Evolutionary conservation across 2,797 vertebrate species (phyloP), one percentile per base, ranked within the genome.

Genomic region (Mallotus villosus): DNA sequence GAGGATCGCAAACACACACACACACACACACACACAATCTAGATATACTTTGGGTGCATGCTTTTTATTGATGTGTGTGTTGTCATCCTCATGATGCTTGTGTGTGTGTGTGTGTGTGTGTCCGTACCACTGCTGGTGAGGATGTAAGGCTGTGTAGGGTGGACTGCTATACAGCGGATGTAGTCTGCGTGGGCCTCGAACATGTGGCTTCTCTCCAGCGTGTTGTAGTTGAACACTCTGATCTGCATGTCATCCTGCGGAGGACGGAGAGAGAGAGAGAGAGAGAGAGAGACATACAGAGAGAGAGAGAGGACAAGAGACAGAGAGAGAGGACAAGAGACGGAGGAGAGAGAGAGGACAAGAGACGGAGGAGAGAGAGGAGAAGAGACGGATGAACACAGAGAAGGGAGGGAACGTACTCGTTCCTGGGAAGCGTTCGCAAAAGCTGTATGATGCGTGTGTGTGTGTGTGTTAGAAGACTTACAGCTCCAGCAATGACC

Each of bases 171-270:
- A 67, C 96, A 97, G n/a, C 97, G 96, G 74, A 98, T 97, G 80
- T 98, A 98, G 88, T 98, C 97, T 0, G 95, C 94, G 72, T 98
- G 97, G 0, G 96, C 97, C 88, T 98, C 96, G 67, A 97, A 98
- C 95, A 97, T 95, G 80, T 98, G 96, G 74, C 95, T 94, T 68
- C 96, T 92, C 88, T 97, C 96, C 91, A 98, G 86, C 1, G 97
- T 98, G 85, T 98, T 98, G 76, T 98, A 98, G 76, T 98, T 98
- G 82, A 97, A 98, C 68, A 97, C 96, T 71, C 95, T 93, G 76
- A 98, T 97, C 87, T 96, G 95, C 96, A 97, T 97, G 79, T 98
- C 97, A 90, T 98, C 97, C 97, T 98, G 34, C 0, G 32, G 83
- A 60, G 27, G 0, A 19, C 60, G 34, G 14, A 24, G 34, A 66